Conservation (phyloP, 2,888 invertebrate genomes). For the Mylabris sibirica region DNA sequence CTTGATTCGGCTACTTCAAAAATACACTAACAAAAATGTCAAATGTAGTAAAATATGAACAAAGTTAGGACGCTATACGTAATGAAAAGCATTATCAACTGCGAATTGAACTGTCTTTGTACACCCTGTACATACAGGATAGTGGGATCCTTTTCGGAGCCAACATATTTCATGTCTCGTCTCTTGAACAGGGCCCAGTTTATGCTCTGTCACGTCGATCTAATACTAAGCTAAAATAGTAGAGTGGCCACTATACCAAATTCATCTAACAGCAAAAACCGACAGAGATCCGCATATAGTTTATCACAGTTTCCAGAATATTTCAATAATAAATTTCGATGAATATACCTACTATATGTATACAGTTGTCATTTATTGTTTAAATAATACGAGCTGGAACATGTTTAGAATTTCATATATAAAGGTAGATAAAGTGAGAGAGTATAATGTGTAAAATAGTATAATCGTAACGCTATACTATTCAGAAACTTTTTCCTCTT, state of each 20-base stretch:
- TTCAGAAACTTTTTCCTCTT: neutral
- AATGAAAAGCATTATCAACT: no score
- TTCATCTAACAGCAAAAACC: neutral
- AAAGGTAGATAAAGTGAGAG: neutral
- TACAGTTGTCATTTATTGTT: no score
- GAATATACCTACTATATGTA: no score
- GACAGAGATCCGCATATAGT: neutral
- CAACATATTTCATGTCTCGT: constrained; percentile 31
- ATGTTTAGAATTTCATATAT: neutral
- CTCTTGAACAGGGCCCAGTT: constrained; percentile 27
- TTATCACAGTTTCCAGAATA: neutral
- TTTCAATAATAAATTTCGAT: neutral
- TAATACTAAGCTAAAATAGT: constrained; percentile 19
- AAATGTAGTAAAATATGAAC: no score
- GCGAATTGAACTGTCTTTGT: no score
- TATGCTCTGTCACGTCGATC: constrained; percentile 25
- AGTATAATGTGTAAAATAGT: neutral
- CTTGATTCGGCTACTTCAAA: no score
- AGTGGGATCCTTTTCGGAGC: neutral
- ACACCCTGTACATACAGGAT: neutral
- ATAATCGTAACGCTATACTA: neutral
- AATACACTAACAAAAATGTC: no score
- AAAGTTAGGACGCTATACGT: no score
- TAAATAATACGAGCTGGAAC: no score
- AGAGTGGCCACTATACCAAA: neutral